Conservation (phyloP, 64 coral and sea anemone species). For the Porites australiensis region DNA sequence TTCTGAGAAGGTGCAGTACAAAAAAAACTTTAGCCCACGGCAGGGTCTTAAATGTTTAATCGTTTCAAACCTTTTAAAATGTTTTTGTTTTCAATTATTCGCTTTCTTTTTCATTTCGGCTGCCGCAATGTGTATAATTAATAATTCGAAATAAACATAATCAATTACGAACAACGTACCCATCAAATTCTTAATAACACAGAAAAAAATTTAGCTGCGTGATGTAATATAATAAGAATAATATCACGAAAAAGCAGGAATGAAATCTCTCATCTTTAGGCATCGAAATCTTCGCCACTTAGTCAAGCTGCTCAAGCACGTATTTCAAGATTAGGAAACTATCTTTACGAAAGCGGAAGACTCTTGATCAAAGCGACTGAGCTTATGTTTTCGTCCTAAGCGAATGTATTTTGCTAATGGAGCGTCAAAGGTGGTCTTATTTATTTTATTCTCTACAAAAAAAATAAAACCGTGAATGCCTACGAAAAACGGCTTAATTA, state of each 20-base stretch:
- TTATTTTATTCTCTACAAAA: neutral
- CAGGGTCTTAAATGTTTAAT: neutral
- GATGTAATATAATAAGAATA: neutral
- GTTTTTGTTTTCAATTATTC: neutral
- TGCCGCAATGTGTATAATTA: neutral
- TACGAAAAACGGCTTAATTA: neutral
- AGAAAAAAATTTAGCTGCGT: neutral
- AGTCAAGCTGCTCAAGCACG: no score
- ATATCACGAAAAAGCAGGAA: neutral
- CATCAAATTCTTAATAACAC: neutral
- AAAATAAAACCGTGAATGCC: neutral
- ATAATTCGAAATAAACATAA: neutral
- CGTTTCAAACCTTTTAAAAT: constrained; percentile 4
- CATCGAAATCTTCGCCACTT: no score
- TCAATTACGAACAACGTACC: neutral
- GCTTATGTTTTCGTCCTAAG: neutral
- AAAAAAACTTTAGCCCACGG: neutral
- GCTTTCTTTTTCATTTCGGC: neutral
- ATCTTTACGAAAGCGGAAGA: no score
- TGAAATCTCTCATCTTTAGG: no score
- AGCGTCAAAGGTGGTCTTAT: neutral
- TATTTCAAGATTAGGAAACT: no score
- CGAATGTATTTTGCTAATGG: neutral
- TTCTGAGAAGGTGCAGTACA: neutral
- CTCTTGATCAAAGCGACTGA: neutral